Conservation (phyloP, 2,113 vertebrate genomes). For the Promerops cafer region DNA sequence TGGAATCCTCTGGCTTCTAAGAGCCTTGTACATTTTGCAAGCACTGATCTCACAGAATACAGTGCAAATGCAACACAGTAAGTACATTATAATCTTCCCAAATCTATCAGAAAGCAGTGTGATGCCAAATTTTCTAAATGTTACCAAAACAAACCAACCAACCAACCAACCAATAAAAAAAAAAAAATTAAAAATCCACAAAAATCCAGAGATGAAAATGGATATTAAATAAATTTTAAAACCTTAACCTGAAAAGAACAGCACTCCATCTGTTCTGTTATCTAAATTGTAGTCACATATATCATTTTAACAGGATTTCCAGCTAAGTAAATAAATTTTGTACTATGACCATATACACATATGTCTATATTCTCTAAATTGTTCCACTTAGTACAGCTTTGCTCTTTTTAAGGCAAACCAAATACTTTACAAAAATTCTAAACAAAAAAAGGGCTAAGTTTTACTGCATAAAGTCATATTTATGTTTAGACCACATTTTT, state of each 20-base stretch:
- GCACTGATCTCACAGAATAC: neutral
- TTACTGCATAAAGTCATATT: neutral
- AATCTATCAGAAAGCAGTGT: neutral
- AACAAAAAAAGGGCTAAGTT: neutral
- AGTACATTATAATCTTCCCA: neutral
- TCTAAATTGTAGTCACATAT: neutral
- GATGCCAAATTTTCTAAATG: neutral
- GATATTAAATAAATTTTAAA: neutral
- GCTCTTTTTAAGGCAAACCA: neutral
- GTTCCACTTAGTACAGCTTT: neutral
- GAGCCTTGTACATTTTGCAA: neutral
- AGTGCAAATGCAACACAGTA: neutral
- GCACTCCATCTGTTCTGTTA: constrained; percentile 6
- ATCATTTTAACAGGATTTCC: constrained; percentile 13
- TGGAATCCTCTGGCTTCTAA: neutral
- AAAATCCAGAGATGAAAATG: neutral
- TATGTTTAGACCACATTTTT: neutral
- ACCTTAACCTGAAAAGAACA: neutral
- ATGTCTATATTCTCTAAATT: neutral
- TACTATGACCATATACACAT: neutral
- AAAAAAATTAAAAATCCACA: neutral
- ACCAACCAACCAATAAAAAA: neutral
- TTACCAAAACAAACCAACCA: neutral
- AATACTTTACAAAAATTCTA: neutral
- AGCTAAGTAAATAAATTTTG: neutral